Base-by-base conservation (phyloP, 1,140 invertebrate species). In the Drosophila navojoa region DNA sequence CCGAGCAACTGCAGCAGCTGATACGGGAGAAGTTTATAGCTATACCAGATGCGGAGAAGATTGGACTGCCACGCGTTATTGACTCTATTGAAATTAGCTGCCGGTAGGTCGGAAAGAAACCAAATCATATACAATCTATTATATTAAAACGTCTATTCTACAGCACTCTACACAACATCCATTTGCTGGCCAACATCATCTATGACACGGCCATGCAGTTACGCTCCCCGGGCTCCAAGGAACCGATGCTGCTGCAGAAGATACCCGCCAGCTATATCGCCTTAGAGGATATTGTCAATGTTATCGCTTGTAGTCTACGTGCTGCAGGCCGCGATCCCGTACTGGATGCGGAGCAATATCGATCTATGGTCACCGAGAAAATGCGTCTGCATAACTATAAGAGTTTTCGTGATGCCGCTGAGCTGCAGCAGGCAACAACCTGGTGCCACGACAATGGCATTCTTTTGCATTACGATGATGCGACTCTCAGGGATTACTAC, bases 401-500 rank as follows among this genome's bases (percentile, higher is more conserved):
- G 57, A 92, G 89, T 55, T 92, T 92, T 54, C 79, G 98, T 22
- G 98, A 99, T 93, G 94, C 95, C 5, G 95, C 97, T 0, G 98
- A 99, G 92, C 91, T 99, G 38, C 97, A 98, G 80, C 98, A 99
- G 92, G 98, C 98, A 0, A 99, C 98, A 0, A 94, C 97, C 68
- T 99, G 99, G 93, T 94, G 99, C 2, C 98, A 99, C 92, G 99
- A 99, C 86, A 99, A 99, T 93, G 99, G 97, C 53, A 96, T 99
- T 22, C 93, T 99, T n/a, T 93, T 99, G 0, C 98, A 99, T 93
- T 99, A 99, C 91, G 98, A 99, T 87, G 99, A 99, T 92, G 97
- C 97, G 1, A 97, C 97, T 0, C 93, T 99, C 0, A 97, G 98
- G 89, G 98, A 99, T 93, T 93, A 99, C 25, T 94, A 93, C 79